Conservation (phyloP, 2,888 invertebrate genomes). For the Leptopilina syphax region DNA sequence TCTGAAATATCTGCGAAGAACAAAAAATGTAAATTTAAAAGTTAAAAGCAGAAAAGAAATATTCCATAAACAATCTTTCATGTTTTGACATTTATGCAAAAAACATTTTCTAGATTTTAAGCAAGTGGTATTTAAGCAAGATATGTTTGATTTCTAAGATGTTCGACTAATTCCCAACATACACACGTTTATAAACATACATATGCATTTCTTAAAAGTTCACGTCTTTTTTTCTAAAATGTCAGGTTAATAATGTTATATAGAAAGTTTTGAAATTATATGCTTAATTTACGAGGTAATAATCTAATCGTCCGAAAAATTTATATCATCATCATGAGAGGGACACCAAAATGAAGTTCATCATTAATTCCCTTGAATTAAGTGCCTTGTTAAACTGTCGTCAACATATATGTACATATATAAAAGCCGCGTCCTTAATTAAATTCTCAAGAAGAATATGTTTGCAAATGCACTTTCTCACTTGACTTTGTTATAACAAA, state of each 20-base stretch:
- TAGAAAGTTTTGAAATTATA: too few relatives aligned
- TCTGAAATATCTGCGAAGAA: too few relatives aligned
- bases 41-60: neutral
- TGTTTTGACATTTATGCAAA: conserved; percentile 2
- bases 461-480: conserved; percentile 50
- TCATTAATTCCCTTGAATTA: conserved; percentile 6
- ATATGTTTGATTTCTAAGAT: neutral
- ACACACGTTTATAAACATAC: too few relatives aligned
- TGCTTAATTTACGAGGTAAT: neutral
- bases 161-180: neutral
- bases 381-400: conserved; percentile 9
- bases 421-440: neutral
- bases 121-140: neutral
- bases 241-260: too few relatives aligned
- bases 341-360: neutral
- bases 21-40: neutral
- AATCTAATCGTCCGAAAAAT: neutral
- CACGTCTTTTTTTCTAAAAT: neutral
- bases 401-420: neutral
- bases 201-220: neutral
- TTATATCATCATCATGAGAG: too few relatives aligned
- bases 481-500: conserved; percentile 33
- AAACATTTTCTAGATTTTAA: neutral
- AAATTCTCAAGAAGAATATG: conserved; percentile 4
- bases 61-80: neutral